A percentile compares a stretch with the other conserved stretches of the same genome.
Evolutionary conservation across 2,888 invertebrate genomes (phyloP).

Genomic region (Platypus cylindrus): DNA sequence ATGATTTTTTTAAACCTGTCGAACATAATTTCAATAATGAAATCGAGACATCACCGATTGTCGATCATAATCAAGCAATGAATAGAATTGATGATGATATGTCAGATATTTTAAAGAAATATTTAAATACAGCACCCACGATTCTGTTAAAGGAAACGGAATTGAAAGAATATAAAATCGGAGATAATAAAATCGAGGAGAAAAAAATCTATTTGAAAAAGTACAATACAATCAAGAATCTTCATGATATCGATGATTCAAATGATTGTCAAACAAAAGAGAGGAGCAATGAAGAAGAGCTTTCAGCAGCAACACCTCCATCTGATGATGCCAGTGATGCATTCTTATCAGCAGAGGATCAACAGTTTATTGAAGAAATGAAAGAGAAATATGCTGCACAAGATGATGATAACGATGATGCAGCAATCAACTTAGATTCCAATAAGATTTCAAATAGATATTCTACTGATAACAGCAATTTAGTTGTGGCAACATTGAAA

Average conservation of each 20-base stretch:
- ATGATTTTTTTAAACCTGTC: conserved; percentile 13
- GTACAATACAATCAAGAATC: conserved; percentile 10
- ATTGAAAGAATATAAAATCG: conserved; percentile 4
- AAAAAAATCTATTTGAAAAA: conserved; percentile 10
- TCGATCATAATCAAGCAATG: no score
- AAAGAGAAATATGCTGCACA: conserved; percentile 8
- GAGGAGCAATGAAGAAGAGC: conserved; percentile 2
- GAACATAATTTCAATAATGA: background rate
- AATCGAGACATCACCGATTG: background rate
- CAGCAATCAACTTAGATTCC: no score
- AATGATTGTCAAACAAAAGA: conserved; percentile 1
- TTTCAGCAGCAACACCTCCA: background rate
- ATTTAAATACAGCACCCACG: conserved; percentile 19
- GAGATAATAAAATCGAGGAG: conserved; percentile 5
- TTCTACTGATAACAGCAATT: background rate
- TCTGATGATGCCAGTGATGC: no score
- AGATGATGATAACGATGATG: conserved; percentile 4
- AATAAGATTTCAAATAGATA: background rate
- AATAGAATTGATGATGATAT: conserved; percentile 19
- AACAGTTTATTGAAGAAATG: conserved; percentile 14
- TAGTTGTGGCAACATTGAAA: conserved; percentile 2
- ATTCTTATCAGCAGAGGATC: conserved; percentile 10
- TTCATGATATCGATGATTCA: conserved; percentile 4
- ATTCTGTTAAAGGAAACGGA: conserved; percentile 16
- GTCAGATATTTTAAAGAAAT: conserved; percentile 20